Conservation (phyloP, 2,113 vertebrate genomes). For the Gymnorhina tibicen region DNA sequence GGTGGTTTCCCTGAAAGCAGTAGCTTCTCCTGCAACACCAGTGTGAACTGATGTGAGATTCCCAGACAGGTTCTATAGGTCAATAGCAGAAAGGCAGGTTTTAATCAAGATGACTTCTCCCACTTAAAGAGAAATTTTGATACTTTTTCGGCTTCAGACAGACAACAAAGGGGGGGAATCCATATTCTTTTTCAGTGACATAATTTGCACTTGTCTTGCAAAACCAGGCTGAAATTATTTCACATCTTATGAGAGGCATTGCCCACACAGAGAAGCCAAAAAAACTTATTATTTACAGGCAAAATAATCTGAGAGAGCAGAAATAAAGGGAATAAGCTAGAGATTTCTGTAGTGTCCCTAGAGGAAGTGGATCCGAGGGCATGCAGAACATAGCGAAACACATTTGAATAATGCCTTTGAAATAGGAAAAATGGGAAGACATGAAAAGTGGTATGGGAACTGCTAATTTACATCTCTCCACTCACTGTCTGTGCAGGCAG, state of each 20-base stretch:
- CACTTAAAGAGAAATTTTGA: neutral
- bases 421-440: neutral
- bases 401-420: neutral
- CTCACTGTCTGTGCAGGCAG: neutral
- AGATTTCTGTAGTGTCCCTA: neutral
- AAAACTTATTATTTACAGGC: neutral
- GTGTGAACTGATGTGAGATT: neutral
- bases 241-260: neutral
- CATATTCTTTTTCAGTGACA: neutral
- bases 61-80: neutral
- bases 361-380: neutral
- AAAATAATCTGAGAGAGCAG: neutral
- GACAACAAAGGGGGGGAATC: neutral
- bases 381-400: neutral
- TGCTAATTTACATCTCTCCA: neutral
- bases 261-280: neutral
- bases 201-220: neutral
- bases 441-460: accelerated
- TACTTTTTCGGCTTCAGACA: neutral
- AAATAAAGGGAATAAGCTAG: neutral
- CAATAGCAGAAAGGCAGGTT: neutral
- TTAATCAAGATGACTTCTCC: neutral
- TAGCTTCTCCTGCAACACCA: neutral
- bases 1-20: neutral
- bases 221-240: neutral